A percentile compares a stretch with the other conserved stretches of the same genome.
These are phyloP conservation scores for Cacajao melanocephalus DNA, from an alignment of 2,797 vertebrate genomes.

Conservation along the genomic window DNA sequence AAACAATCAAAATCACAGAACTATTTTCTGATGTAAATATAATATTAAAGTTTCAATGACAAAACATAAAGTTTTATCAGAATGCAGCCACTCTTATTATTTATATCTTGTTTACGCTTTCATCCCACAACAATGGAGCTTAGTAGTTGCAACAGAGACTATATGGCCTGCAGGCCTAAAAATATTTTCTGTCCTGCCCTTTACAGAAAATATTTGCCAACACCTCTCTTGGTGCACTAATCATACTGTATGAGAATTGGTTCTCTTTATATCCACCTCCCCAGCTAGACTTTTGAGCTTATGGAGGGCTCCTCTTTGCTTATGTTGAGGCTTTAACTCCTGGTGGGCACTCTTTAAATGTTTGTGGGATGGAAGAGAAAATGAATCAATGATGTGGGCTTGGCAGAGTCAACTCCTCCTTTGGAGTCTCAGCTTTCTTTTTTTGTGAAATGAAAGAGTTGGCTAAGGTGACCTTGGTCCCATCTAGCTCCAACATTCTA, in stretches of 20 bases:
- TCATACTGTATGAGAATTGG: background rate
- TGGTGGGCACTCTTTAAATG: background rate
- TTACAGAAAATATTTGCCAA: slow-evolving; percentile 20
- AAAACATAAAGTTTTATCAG: background rate
- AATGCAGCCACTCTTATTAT: background rate
- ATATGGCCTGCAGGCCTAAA: background rate
- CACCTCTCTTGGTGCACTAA: background rate
- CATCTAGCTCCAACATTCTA: background rate
- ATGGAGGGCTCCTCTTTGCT: background rate
- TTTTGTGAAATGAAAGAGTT: background rate
- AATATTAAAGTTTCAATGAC: slow-evolving; percentile 3
- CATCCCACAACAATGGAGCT: background rate
- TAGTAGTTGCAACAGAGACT: background rate
- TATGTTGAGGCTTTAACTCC: background rate
- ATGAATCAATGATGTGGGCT: background rate
- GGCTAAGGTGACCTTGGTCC: background rate
- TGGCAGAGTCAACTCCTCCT: background rate
- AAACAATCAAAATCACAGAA: background rate
- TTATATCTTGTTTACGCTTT: slow-evolving; percentile 17
- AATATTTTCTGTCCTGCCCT: background rate
- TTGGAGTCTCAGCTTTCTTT: background rate
- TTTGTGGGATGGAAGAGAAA: background rate
- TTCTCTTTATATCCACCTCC: slow-evolving; percentile 11
- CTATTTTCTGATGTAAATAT: background rate
- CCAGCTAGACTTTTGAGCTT: background rate